Base-by-base conservation (phyloP, 2,888 invertebrate genomes). In the Incurvaria masculella region DNA sequence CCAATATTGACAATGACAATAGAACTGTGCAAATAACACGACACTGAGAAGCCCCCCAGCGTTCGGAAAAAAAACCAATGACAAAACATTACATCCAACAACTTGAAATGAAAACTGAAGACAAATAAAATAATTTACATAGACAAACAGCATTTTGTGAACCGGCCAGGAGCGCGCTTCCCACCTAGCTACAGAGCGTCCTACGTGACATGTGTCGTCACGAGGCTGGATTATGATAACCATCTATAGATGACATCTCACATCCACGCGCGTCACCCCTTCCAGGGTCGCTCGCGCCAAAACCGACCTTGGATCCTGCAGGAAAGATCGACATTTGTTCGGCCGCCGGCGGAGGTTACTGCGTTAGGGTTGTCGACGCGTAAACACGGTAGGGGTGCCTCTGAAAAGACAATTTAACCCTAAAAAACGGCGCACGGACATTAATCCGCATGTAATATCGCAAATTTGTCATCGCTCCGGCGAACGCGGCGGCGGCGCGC, bases 401-500 rank as follows among this genome's bases (percentile, higher is more conserved):
- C 59, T 62, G 64, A 69, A 76, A 75, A 75, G 75, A 78, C 78
- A 78, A 76, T 76, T 76, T 76, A 75, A 74, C 76, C 78, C 78
- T 76, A 75, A 78, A 76, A 78, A 78, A 72, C 68, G 68, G 67
- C 65, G 68, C 68, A 66, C 60, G 64, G 72, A 75, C 74, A 75
- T 75, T 78, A 78, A 78, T 76, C 78, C 78, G 68, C 68, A 74
- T 74, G 78, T 76, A 76, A 78, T 76, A 78, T 76, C 69, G 72
- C 72, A 65, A 76, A 78, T 78, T 78, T 76, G 78, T 75, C 76
- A 66, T 72, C 72, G 71, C 69, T 66, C 68, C 65, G 67, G 48
- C 65, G 50, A 48, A 42, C 47, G 20, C 40, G 68, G 61, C 62
- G 61, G 56, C 58, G 54, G 62, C 64, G 66, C 72, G 73, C 75